Conservation (phyloP, 2,888 invertebrate species). For the Alloplasta piceator region DNA sequence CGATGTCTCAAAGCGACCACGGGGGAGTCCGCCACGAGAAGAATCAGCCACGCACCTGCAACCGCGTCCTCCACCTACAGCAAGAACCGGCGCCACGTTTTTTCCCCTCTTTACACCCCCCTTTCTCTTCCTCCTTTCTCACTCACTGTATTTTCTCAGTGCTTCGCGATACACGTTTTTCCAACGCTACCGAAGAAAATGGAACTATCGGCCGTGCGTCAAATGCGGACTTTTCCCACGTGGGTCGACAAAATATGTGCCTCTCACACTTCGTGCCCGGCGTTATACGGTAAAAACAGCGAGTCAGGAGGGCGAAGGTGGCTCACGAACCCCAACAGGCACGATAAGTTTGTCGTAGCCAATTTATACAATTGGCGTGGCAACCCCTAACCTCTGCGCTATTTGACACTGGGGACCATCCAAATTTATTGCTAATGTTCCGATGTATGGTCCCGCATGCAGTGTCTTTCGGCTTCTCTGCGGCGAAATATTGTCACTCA, state of each 20-base stretch:
- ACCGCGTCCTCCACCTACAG: conserved; percentile 44
- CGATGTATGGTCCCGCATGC: conserved; percentile 54
- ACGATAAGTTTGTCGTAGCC: conserved; percentile 83
- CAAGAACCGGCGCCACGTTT: conserved; percentile 27
- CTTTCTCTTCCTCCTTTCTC: conserved; percentile 16
- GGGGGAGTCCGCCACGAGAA: conserved; percentile 73
- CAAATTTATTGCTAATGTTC: conserved; percentile 80
- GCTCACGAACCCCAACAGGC: conserved; percentile 52
- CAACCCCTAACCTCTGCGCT: conserved; percentile 67
- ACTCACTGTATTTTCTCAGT: conserved; percentile 21
- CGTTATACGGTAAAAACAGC: conserved; percentile 51
- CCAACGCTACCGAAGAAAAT: conserved; percentile 31
- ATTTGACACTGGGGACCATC: conserved; percentile 81
- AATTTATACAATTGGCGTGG: conserved; percentile 82
- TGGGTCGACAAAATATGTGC: conserved; percentile 70
- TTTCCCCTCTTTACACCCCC: conserved; percentile 19
- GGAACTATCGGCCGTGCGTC: conserved; percentile 72
- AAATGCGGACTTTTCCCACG: conserved; percentile 64
- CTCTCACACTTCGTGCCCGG: conserved; percentile 54
- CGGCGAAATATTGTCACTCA: conserved; percentile 36
- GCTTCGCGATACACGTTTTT: conserved; percentile 48
- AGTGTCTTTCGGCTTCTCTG: conserved; percentile 18
- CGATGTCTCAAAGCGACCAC: conserved; percentile 82
- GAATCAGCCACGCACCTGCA: conserved; percentile 70
- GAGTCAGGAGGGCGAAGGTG: conserved; percentile 38